Evolutionary conservation across 2,797 vertebrate species (phyloP).

Genomic region (Scolopax rusticola): DNA sequence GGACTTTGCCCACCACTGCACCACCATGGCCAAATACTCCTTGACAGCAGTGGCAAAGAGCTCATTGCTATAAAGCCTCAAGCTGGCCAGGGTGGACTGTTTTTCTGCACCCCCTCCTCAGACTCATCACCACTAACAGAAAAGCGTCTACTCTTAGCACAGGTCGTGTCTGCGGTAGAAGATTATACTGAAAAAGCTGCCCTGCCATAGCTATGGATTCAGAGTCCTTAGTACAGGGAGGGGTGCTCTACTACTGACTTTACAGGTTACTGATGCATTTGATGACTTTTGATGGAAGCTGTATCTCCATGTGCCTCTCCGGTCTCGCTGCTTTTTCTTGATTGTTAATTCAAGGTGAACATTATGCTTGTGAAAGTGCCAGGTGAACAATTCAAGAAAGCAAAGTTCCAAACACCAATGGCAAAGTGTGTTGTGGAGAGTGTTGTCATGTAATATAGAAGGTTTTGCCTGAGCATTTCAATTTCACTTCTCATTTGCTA

Average conservation of each 20-base stretch:
- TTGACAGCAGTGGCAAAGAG: neutral
- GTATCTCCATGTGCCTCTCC: neutral
- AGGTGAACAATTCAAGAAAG: neutral
- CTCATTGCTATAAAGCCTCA: neutral
- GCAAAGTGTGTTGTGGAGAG: neutral
- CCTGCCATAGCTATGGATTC: neutral
- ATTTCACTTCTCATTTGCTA: neutral
- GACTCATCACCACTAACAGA: neutral
- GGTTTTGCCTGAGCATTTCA: neutral
- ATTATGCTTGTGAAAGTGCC: neutral
- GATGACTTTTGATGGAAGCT: neutral
- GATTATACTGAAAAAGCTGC: neutral
- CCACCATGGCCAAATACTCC: neutral
- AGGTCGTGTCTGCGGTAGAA: neutral
- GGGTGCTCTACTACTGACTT: neutral
- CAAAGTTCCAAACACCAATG: neutral
- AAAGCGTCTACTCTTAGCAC: neutral
- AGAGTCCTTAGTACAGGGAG: neutral
- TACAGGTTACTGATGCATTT: neutral
- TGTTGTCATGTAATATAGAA: neutral
- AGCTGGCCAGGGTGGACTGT: neutral
- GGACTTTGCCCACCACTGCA: neutral
- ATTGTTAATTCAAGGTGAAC: neutral
- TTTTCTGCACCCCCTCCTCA: neutral
- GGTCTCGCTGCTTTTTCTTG: neutral